Conservation (phyloP, 1,140 invertebrate species). For the Ips nitidus region DNA sequence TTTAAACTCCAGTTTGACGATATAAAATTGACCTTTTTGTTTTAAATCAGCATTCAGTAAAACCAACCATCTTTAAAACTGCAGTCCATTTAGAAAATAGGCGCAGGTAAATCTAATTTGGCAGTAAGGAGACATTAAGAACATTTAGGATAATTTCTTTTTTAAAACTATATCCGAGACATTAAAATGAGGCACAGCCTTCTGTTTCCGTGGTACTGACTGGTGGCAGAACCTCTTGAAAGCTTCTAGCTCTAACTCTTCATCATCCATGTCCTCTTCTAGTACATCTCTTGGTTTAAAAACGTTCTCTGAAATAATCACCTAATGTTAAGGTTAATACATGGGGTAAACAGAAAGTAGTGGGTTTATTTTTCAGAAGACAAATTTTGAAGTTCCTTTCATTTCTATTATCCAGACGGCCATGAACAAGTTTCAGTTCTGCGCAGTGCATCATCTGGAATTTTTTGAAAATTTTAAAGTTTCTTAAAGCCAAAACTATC, state of each 20-base stretch:
- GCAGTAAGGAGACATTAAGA: constrained; percentile 1
- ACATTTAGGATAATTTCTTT: constrained; percentile 39
- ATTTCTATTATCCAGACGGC: background rate
- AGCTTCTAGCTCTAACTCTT: constrained; percentile 73
- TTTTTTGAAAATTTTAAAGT: too few species aligned
- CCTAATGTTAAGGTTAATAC: background rate
- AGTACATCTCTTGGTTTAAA: constrained; percentile 75
- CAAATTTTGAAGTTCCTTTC: too few species aligned
- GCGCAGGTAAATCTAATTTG: constrained; percentile 6
- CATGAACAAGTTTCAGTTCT: constrained; percentile 11
- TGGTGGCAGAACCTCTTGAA: constrained; percentile 79
- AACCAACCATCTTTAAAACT: too few species aligned
- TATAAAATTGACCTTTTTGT: too few species aligned
- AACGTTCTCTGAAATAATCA: constrained; percentile 50
- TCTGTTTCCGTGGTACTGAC: constrained; percentile 66
- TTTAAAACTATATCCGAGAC: constrained; percentile 50
- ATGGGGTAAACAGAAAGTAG: too few species aligned
- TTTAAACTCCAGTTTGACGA: too few species aligned
- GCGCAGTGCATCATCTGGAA: background rate
- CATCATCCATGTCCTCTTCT: constrained; percentile 74
- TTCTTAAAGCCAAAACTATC: too few species aligned
- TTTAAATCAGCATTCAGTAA: too few species aligned
- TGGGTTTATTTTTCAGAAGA: too few species aligned
- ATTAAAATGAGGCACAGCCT: constrained; percentile 62
- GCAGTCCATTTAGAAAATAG: too few species aligned